Conservation (phyloP, 1,140 invertebrate species). For the Octopus sinensis region DNA sequence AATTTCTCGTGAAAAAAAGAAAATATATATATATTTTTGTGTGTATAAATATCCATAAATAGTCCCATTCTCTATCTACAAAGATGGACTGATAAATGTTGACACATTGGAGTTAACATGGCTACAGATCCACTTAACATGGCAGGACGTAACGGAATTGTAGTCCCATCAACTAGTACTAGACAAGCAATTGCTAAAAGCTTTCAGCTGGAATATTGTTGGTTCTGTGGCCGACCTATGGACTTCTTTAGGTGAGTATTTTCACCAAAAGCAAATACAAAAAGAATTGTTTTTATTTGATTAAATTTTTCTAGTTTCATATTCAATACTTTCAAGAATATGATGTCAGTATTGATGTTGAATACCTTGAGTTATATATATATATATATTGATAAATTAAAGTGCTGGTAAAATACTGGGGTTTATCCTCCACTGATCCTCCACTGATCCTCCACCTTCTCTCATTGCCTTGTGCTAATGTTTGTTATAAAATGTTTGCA, state of each 20-base stretch:
- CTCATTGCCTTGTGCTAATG: too few species aligned
- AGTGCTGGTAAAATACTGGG: too few species aligned
- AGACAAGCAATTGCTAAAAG: conserved; percentile 40
- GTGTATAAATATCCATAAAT: too few species aligned
- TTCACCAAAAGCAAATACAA: background rate
- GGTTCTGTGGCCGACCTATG: conserved; percentile 52
- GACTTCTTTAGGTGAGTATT: conserved; percentile 9
- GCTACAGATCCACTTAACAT: background rate
- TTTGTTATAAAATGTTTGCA: too few species aligned
- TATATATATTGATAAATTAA: background rate
- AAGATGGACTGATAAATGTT: too few species aligned
- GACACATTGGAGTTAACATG: background rate
- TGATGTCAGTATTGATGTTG: background rate
- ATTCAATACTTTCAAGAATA: too few species aligned
- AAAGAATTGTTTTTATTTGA: background rate
- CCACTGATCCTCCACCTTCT: too few species aligned
- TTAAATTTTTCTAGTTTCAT: background rate
- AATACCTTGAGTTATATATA: background rate
- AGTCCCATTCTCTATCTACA: too few species aligned
- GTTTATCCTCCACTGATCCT: too few species aligned
- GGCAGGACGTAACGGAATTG: conserved; percentile 10
- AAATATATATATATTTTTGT: too few species aligned
- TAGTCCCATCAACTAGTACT: background rate
- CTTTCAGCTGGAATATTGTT: conserved; percentile 49
- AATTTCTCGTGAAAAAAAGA: too few species aligned